Base-by-base conservation (phyloP, 2,797 vertebrate species). In the Poecilia picta region DNA sequence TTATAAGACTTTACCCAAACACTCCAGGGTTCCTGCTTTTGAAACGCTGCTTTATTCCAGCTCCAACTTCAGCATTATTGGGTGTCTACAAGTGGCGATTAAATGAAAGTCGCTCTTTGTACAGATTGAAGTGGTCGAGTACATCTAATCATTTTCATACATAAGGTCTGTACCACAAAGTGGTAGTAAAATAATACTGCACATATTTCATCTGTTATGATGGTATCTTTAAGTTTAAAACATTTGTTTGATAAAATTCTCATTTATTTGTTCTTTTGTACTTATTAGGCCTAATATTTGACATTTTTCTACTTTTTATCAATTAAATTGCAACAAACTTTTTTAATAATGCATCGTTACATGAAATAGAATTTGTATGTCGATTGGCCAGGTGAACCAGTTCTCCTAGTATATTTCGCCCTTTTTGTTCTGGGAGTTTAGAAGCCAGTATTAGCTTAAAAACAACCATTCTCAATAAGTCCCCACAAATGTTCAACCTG, bases 1-100 rank as follows among this genome's bases (percentile, higher is more conserved):
- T 90, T 84, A 88, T 75, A 77, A 72, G 79, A 88, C 79, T 80
- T 79, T 36, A 78, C 85, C 81, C 82, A 75, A 79, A 81, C 81
- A 89, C 89, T 90, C 73, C 62, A 7, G 82, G 78, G 76, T 81
- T 77, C 75, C 78, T 78, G 87, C 78, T 80, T 83, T 75, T 43
- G 62, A 87, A 86, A 81, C 64, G 33, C 20, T 76, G 66, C 82
- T 86, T 86, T 49, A 66, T 74, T 88, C 62, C 81, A 76, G 79
- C 77, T 75, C 39, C 0, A 59, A 49, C 57, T 28, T 72, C 49
- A 85, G 46, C 77, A 66, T 85, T 83, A 88, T 91, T 87, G 80
- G 84, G 71, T 73, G 75, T 81, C 77, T 51, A 71, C 77, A 72
- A 84, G 80, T 0, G 12, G 62, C 25, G 13, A 81, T 85, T 31